Base-by-base conservation (phyloP, 2,113 vertebrate genomes). In the Geococcyx californianus region DNA sequence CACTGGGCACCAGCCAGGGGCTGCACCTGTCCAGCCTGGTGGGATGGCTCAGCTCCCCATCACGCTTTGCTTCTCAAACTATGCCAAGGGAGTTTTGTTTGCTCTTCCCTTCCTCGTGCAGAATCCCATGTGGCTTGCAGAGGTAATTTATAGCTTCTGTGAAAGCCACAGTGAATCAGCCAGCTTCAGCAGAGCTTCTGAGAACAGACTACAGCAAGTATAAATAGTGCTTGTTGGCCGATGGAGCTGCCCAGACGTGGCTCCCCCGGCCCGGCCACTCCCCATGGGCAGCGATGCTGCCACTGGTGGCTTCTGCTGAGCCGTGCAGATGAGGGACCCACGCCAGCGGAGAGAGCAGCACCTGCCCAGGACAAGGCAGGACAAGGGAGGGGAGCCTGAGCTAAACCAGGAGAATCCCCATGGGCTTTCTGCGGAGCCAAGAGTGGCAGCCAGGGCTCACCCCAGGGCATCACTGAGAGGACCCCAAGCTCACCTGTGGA, bases 381-480 rank as follows among this genome's bases (percentile, higher is more conserved):
- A 40, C 26, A 0, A 3, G 16, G 25, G 40, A 58, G 47, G n/a
- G n/a, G n/a, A 36, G 34, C 13, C n/a, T 9, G 33, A 47, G 67
- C 66, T 63, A 18, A 75, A 42, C 11, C 28, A 13, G 47, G 44
- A 89, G 44, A 58, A 34, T 51, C 44, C 12, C 7, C 38, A 12
- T 7, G 2, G 4, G 11, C 2, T 24, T 24, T 23, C 10, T 16
- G 56, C 33, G 42, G 34, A 21, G 59, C 45, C 1, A 6, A n/a
- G 34, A 21, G 55, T 12, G 1, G 40, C 38, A 34, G 45, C n/a
- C 21, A 28, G 40, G 26, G 40, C 9, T 75, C 20, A n/a, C 31
- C 31, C 36, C 19, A 1, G 2, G 44, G 13, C 3, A 0, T 5
- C 5, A 1, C 33, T 1, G 10, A 44, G 38, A 56, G 24, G n/a